These are phyloP conservation scores for Hesperophylax magnus DNA, from an alignment of 1,140 invertebrate species.

Conservation along the genomic window DNA sequence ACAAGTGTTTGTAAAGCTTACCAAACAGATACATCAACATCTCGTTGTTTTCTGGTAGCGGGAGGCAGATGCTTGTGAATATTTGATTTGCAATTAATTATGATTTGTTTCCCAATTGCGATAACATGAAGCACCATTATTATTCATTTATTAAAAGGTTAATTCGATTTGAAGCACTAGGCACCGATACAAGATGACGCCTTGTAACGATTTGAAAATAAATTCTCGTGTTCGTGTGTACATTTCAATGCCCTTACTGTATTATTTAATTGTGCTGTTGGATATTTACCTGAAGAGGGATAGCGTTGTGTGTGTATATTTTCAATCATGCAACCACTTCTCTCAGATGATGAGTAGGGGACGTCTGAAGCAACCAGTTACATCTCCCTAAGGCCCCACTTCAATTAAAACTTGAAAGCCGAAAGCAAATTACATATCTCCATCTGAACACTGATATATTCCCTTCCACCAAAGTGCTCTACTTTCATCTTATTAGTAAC, in stretches of 20 bases:
- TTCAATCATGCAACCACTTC: conserved; percentile 17
- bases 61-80: no score
- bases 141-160: no score
- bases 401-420: neutral
- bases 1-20: no score
- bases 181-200: no score
- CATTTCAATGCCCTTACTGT: neutral
- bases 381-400: neutral
- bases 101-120: no score
- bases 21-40: no score
- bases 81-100: no score
- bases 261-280: neutral
- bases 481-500: neutral
- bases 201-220: no score
- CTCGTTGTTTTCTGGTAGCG: no score
- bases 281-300: neutral
- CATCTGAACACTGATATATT: neutral
- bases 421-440: conserved; percentile 22
- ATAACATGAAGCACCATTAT: no score
- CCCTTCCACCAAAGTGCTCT: neutral
- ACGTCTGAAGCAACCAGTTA: conserved; percentile 13
- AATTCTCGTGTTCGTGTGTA: no score
- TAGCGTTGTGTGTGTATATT: neutral
- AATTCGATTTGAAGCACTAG: no score
- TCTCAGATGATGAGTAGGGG: neutral